Conservation (phyloP, 2,888 invertebrate species). For the Acrobeloides nanus region DNA sequence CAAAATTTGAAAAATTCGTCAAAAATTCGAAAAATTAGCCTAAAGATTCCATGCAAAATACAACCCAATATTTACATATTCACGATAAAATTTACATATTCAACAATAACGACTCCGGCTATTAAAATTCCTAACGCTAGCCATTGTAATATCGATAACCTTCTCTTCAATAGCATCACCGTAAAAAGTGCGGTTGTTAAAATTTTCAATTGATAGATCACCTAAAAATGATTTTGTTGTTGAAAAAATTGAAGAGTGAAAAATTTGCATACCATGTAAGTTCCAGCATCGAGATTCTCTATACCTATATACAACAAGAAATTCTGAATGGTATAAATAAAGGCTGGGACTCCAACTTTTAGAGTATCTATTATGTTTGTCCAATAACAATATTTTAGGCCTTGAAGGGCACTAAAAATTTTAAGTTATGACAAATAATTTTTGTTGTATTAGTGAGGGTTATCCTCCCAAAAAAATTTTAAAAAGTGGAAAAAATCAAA, state of each 20-base stretch:
- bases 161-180: constrained; percentile 56
- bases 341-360: constrained; percentile 69
- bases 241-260: neutral
- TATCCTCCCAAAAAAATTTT: too few species aligned
- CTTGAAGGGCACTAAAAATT: too few species aligned
- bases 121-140: constrained; percentile 56
- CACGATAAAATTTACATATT: constrained; percentile 52
- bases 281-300: constrained; percentile 87
- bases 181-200: constrained; percentile 59
- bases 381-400: too few species aligned
- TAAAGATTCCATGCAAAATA: too few species aligned
- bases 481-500: too few species aligned
- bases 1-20: too few species aligned
- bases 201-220: constrained; percentile 60
- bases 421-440: too few species aligned
- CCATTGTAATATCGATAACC: constrained; percentile 57
- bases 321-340: constrained; percentile 91
- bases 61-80: too few species aligned
- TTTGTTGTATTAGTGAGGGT: too few species aligned
- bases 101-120: constrained; percentile 57
- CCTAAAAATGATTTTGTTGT: constrained; percentile 21
- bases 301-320: constrained; percentile 70
- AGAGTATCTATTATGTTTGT: constrained; percentile 41
- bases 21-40: too few species aligned
- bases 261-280: constrained; percentile 79